Conservation (phyloP, 1,140 invertebrate species). For the Acromyrmex heyeri region DNA sequence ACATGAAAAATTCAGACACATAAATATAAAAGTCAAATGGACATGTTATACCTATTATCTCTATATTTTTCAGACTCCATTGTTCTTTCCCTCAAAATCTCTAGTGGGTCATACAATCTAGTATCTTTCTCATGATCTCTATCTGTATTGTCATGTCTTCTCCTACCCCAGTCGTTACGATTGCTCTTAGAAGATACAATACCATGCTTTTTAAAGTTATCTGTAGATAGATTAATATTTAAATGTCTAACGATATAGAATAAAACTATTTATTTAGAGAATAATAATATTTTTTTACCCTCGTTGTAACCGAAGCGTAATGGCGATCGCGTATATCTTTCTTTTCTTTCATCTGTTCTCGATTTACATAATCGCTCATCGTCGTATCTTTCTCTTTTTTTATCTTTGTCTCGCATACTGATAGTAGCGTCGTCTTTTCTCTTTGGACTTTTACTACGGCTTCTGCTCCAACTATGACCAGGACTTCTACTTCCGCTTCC, state of each 20-base stretch:
- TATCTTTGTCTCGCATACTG: conserved; percentile 56
- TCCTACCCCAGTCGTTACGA: conserved; percentile 75
- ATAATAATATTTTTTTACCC: conserved; percentile 67
- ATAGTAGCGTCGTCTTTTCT: conserved; percentile 75
- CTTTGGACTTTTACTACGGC: conserved; percentile 82
- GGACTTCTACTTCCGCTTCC: conserved; percentile 76
- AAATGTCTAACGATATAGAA: not conserved
- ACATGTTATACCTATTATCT: conserved; percentile 71
- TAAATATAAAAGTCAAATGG: conserved; percentile 1
- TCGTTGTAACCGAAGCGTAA: conserved; percentile 71
- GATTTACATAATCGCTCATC: conserved; percentile 73
- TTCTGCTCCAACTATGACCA: conserved; percentile 81
- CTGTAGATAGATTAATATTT: conserved; percentile 47
- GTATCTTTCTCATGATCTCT: conserved; percentile 77
- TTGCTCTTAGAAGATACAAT: conserved; percentile 47
- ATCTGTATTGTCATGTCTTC: conserved; percentile 77
- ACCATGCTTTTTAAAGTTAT: conserved; percentile 77
- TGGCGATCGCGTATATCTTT: conserved; percentile 80
- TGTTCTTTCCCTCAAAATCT: conserved; percentile 81
- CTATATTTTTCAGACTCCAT: conserved; percentile 75
- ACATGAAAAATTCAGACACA: conserved; percentile 4
- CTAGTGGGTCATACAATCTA: conserved; percentile 81
- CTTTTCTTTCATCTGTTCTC: conserved; percentile 79
- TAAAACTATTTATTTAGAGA: not conserved
- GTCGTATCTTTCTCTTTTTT: conserved; percentile 72